Evolutionary conservation across 2,113 vertebrate genomes (phyloP), one percentile per base, ranked within the genome.

Genomic region (Xiphophorus hellerii): DNA sequence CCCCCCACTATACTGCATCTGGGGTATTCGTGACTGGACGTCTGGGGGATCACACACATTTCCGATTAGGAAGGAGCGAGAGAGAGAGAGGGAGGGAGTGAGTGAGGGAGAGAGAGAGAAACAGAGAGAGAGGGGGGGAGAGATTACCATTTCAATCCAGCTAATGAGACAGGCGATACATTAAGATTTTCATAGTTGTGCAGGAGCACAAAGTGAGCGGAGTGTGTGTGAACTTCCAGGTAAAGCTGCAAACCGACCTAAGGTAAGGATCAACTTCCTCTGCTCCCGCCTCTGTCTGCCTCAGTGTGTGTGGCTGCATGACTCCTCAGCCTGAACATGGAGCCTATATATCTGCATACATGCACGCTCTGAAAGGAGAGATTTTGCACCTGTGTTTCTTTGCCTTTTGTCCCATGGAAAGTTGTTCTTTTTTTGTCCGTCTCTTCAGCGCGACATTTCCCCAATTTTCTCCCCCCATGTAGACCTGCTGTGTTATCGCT

Each of bases 41-140:
- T 88, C 86, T 91, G 85, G 81, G 87, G 88, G 89, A 93, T 93
- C 90, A 85, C 91, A 92, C 88, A 92, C 90, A 93, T 90, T 90
- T 91, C 90, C 87, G 90, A 91, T 93, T 87, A 91, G 87, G 74
- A 83, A 84, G 76, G 79, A 80, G 79, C 30, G 68, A 67, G 85
- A 14, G 60, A 35, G 65, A 14, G 62, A 9, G 66, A 33, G 58
- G 2, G 60, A 28, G 74, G 37, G 74, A 0, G 63, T 29, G 48
- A 27, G 69, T 14, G 54, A 61, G 54, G 3, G 28, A 51, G 27
- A 10, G 68, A 22, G 76, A 0, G 67, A n/a, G 69, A 58, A 63
- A 37, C 31, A 35, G 37, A 31, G 61, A 64, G 77, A 7, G 73
- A 61, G 71, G 3, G 74, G 69, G 77, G 71, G 85, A 82, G 71